Percentiles rank a stretch among this genome's conserved stretches.
phyloP scores from a whole-genome alignment of 2,113 vertebrate species.

The Neogobius melanostomus region DNA sequence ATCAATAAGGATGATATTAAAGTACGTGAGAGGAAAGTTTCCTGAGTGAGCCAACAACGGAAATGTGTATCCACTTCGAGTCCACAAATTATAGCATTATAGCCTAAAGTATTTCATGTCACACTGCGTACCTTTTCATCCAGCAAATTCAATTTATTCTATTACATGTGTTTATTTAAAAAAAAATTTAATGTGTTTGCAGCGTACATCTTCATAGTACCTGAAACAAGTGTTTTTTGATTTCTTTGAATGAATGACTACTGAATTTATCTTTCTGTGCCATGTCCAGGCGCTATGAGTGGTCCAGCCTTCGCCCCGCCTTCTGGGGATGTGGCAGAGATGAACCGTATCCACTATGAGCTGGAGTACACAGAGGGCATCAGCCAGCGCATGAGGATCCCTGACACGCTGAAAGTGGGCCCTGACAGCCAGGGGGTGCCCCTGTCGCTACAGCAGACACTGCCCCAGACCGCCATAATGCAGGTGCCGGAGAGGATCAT shows the following conservation, averaged over 20 bases:
- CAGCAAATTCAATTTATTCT: too few relatives aligned
- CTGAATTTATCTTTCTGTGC: neutral
- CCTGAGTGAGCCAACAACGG: too few relatives aligned
- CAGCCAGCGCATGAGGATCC: slow-evolving; percentile 95
- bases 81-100: too few relatives aligned
- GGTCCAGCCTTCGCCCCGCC: slow-evolving; percentile 81
- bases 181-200: too few relatives aligned
- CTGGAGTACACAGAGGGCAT: slow-evolving; percentile 94
- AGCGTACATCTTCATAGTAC: too few relatives aligned
- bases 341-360: slow-evolving; percentile 92
- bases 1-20: too few relatives aligned
- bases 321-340: slow-evolving; percentile 88
- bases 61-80: too few relatives aligned
- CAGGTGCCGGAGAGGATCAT: slow-evolving; percentile 95
- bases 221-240: too few relatives aligned
- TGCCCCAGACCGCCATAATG: slow-evolving; percentile 85
- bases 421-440: slow-evolving; percentile 72
- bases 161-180: too few relatives aligned
- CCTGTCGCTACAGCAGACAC: slow-evolving; percentile 66
- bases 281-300: slow-evolving; percentile 75
- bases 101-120: too few relatives aligned
- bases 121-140: too few relatives aligned
- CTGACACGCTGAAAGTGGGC: slow-evolving; percentile 90
- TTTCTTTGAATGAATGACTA: neutral
- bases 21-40: too few relatives aligned